Percentiles rank a stretch among this genome's conserved stretches.
These are phyloP conservation scores for Lacanobia oleracea DNA, from an alignment of 2,888 invertebrate genomes.

Conservation along the genomic window DNA sequence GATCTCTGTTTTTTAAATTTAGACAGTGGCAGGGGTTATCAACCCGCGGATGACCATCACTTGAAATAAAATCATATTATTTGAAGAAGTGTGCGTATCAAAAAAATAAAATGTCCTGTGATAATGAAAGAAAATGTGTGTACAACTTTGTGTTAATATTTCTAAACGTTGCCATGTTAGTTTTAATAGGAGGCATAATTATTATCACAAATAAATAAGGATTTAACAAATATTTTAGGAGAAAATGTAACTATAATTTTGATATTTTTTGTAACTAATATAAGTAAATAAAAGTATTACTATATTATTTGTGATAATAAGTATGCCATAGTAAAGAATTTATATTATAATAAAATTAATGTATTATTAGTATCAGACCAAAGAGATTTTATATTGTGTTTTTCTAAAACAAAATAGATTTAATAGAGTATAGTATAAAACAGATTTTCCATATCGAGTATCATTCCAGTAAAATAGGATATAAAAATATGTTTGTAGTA, in stretches of 20 bases:
- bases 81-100: conserved; percentile 30
- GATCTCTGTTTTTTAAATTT: background rate
- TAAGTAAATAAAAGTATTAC: conserved; percentile 47
- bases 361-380: conserved; percentile 67
- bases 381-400: conserved; percentile 60
- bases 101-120: conserved; percentile 40
- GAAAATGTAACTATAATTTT: conserved; percentile 8
- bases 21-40: background rate
- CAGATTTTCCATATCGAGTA: conserved; percentile 21
- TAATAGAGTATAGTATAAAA: background rate
- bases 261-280: conserved; percentile 19
- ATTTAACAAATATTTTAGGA: background rate
- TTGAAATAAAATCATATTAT: conserved; percentile 5
- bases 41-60: background rate
- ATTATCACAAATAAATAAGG: conserved; percentile 37
- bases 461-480: conserved; percentile 49
- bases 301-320: conserved; percentile 41
- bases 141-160: conserved; percentile 17
- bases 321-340: conserved; percentile 9
- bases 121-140: conserved; percentile 33
- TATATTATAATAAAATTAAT: conserved; percentile 14
- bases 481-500: conserved; percentile 21
- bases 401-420: conserved; percentile 6
- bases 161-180: conserved; percentile 55
- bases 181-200: conserved; percentile 34